phyloP scores from a whole-genome alignment of 2,888 invertebrate species.

The Mesodorylaimus sp. region DNA sequence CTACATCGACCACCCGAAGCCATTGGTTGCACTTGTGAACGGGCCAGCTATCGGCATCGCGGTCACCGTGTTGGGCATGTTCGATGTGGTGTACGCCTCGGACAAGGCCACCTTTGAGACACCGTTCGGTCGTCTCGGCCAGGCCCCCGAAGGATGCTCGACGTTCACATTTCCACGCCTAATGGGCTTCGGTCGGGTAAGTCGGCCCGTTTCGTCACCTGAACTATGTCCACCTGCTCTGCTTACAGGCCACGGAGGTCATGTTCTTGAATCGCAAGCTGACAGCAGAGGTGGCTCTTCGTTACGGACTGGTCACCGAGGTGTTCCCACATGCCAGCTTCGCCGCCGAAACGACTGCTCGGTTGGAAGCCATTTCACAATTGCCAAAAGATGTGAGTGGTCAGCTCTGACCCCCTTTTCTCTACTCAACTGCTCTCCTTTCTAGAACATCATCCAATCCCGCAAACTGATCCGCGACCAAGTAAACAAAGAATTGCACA shows the following conservation, averaged over 20 bases:
- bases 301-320: conserved; percentile 56
- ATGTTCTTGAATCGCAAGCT: conserved; percentile 54
- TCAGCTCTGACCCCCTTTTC: neutral
- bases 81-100: conserved; percentile 71
- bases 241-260: conserved; percentile 38
- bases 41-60: conserved; percentile 84
- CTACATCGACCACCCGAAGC: conserved; percentile 68
- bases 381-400: conserved; percentile 5
- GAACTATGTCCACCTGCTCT: neutral
- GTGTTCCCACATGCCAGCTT: conserved; percentile 43
- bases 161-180: conserved; percentile 62
- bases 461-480: conserved; percentile 50
- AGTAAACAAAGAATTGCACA: conserved; percentile 38
- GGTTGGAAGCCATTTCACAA: neutral
- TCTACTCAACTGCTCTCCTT: conserved; percentile 13
- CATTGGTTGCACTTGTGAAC: conserved; percentile 68
- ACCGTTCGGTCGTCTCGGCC: conserved; percentile 64
- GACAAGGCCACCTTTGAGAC: conserved; percentile 65
- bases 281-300: conserved; percentile 55
- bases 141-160: conserved; percentile 74
- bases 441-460: conserved; percentile 46
- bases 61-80: conserved; percentile 61
- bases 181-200: conserved; percentile 57
- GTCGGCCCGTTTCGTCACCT: neutral
- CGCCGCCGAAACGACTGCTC: conserved; percentile 13